phyloP scores from a whole-genome alignment of 2,113 vertebrate genomes.

The Pomatostomus ruficeps region DNA sequence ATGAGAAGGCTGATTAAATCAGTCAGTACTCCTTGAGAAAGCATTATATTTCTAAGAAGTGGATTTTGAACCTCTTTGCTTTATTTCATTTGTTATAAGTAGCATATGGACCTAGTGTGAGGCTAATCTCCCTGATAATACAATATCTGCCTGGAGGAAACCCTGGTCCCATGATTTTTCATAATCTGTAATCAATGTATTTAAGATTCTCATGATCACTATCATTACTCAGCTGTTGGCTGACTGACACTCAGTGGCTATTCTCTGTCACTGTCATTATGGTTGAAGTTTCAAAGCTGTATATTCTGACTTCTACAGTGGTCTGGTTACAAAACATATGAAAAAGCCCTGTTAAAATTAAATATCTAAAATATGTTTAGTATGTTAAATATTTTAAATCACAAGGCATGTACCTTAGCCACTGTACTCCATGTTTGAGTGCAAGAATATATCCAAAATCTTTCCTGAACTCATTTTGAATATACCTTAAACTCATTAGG shows the following conservation, averaged over 20 bases:
- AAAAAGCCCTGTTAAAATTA: background rate
- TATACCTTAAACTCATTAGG: background rate
- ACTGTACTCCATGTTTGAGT: background rate
- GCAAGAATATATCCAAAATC: background rate
- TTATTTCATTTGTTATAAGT: background rate
- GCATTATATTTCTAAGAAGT: background rate
- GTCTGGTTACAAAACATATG: background rate
- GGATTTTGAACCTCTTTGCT: background rate
- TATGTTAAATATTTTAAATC: background rate
- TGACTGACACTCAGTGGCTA: background rate
- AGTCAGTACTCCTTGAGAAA: background rate
- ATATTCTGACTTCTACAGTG: background rate
- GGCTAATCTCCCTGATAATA: background rate
- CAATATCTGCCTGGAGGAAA: background rate
- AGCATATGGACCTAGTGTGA: background rate
- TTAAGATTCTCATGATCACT: background rate
- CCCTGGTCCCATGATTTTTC: background rate
- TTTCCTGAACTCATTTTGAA: background rate
- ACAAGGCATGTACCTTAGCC: background rate
- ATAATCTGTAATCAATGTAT: background rate
- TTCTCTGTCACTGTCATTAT: background rate
- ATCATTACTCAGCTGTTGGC: background rate
- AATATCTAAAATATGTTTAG: background rate
- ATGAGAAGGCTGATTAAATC: background rate
- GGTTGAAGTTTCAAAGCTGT: background rate